These are phyloP conservation scores for Ctenopoma kingsleyae DNA, from an alignment of 2,797 vertebrate genomes.

Conservation along the genomic window DNA sequence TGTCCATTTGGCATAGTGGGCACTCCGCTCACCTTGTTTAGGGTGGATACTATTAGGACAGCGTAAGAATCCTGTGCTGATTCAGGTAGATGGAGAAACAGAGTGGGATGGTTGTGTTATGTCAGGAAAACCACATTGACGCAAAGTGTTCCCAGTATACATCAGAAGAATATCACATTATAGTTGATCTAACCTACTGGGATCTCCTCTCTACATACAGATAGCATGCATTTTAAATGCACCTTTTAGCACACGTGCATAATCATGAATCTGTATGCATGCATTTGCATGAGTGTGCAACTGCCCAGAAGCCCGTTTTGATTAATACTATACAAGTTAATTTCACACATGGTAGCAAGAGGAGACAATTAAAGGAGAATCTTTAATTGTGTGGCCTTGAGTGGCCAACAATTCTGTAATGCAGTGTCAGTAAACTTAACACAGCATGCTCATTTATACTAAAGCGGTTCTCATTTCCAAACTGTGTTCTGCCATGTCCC, in stretches of 20 bases:
- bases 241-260: not conserved
- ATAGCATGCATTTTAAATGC: not conserved
- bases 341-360: constrained; percentile 64
- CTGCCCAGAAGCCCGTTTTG: constrained; percentile 34
- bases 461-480: constrained; percentile 1
- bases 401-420: constrained; percentile 32
- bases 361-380: no score
- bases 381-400: constrained; percentile 42
- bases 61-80: constrained; percentile 43
- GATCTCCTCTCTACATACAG: not conserved
- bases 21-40: constrained; percentile 64
- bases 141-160: not conserved
- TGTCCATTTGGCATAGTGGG: constrained; percentile 75
- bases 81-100: constrained; percentile 31
- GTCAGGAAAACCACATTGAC: not conserved
- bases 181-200: not conserved
- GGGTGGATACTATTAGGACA: constrained; percentile 55
- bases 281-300: constrained; percentile 3
- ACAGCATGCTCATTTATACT: constrained; percentile 11
- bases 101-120: not conserved
- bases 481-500: constrained; percentile 4
- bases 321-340: constrained; percentile 58
- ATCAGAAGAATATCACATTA: not conserved
- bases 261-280: not conserved
- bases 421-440: constrained; percentile 27